Evolutionary conservation across 2,888 invertebrate genomes (phyloP).

Genomic region (Chironomus riparius): DNA sequence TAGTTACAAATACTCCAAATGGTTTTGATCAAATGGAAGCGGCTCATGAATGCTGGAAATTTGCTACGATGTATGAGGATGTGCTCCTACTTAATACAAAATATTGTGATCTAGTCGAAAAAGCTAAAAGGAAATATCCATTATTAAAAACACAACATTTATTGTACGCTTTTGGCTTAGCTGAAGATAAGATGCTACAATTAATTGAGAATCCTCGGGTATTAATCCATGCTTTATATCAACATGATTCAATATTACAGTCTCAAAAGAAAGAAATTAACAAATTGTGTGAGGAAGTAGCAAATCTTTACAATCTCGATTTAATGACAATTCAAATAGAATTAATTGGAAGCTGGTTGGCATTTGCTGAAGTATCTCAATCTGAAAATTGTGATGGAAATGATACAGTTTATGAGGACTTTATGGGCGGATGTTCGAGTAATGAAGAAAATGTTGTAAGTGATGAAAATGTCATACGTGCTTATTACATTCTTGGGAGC

Average conservation of each 20-base stretch:
- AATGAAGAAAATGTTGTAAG: neutral
- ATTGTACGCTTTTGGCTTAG: conserved; percentile 37
- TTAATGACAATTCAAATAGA: conserved; percentile 37
- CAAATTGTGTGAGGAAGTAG: conserved; percentile 38
- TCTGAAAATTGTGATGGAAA: conserved; percentile 35
- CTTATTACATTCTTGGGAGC: conserved; percentile 40
- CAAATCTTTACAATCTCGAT: conserved; percentile 36
- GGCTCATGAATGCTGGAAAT: conserved; percentile 40
- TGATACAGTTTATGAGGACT: conserved; percentile 40
- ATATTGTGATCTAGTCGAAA: conserved; percentile 33
- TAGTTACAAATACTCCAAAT: conserved; percentile 39
- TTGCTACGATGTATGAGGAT: conserved; percentile 34
- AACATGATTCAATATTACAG: conserved; percentile 38
- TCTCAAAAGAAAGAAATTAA: conserved; percentile 39
- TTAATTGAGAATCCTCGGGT: conserved; percentile 39
- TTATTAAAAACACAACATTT: conserved; percentile 40
- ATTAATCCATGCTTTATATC: conserved; percentile 38
- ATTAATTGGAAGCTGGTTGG: conserved; percentile 40
- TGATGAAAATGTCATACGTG: conserved; percentile 31
- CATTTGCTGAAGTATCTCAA: conserved; percentile 32
- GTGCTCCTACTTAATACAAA: conserved; percentile 33
- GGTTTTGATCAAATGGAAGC: conserved; percentile 43
- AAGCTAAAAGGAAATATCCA: conserved; percentile 41
- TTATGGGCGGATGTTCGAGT: conserved; percentile 29
- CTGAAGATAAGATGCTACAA: conserved; percentile 38